A percentile compares a stretch with the other conserved stretches of the same genome.
Conservation (phyloP, 2,113 vertebrate species). For the Dasypus novemcinctus region DNA sequence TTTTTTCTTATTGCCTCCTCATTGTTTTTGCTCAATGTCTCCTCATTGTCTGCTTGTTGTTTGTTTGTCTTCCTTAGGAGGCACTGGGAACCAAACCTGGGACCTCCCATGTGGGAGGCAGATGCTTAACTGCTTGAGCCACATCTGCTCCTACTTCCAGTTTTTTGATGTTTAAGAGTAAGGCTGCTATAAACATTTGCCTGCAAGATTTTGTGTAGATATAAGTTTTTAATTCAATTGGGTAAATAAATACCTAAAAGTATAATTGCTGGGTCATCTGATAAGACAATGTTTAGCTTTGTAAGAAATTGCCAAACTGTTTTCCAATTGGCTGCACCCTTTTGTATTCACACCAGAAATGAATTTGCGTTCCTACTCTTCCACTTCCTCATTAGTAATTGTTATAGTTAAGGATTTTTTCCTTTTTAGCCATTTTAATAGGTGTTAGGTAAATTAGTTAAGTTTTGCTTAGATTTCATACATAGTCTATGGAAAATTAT, state of each 20-base stretch:
- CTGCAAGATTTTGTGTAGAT: background rate
- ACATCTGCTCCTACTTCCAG: too few relatives aligned
- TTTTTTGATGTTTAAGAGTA: background rate
- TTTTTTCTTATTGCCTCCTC: too few relatives aligned
- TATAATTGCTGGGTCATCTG: background rate
- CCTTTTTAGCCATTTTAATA: background rate
- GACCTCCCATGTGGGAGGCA: too few relatives aligned
- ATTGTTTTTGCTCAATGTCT: too few relatives aligned
- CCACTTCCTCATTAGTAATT: background rate
- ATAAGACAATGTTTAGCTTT: background rate
- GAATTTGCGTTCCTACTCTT: background rate
- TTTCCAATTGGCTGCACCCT: background rate
- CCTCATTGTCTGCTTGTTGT: too few relatives aligned
- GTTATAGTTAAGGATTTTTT: background rate
- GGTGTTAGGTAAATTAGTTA: background rate
- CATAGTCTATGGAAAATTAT: background rate
- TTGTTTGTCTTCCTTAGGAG: too few relatives aligned
- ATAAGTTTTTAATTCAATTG: constrained; percentile 1
- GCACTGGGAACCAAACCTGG: too few relatives aligned
- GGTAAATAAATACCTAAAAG: background rate
- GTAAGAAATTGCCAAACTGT: background rate
- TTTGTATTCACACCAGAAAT: background rate
- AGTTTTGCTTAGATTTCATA: background rate
- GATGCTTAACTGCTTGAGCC: too few relatives aligned
- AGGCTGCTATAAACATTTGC: background rate